These are phyloP conservation scores for Trissolcus japonicus DNA, from an alignment of 2,888 invertebrate species.

Conservation along the genomic window DNA sequence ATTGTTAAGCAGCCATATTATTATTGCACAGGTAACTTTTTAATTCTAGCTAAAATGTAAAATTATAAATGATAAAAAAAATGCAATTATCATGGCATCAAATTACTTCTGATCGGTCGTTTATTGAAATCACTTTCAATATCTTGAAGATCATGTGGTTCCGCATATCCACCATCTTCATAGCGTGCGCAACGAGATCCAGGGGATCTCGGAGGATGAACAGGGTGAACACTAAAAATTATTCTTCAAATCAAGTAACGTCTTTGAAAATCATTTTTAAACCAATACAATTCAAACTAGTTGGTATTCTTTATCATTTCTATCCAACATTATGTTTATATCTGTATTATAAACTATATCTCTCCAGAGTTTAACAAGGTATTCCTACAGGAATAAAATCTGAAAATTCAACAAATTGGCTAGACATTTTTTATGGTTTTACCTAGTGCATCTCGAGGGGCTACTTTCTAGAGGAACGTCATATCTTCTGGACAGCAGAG, in stretches of 20 bases:
- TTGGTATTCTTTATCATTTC: not conserved
- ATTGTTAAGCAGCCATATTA: not conserved
- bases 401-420: not conserved
- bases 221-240: constrained; percentile 43
- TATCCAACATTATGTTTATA: not conserved
- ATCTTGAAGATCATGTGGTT: constrained; percentile 82
- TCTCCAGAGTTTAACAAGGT: not conserved
- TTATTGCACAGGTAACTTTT: not conserved
- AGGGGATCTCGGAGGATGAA: constrained; percentile 78
- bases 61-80: not conserved
- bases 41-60: not conserved
- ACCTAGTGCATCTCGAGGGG: constrained; percentile 76
- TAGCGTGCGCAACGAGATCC: constrained; percentile 81
- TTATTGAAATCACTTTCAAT: constrained; percentile 84
- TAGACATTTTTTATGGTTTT: constrained; percentile 15
- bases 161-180: constrained; percentile 85
- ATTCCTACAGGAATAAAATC: not conserved
- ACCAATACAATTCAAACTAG: not conserved
- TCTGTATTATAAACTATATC: not conserved
- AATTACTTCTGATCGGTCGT: constrained; percentile 77
- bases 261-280: not conserved
- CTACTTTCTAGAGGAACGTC: constrained; percentile 79
- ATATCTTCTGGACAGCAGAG: constrained; percentile 86
- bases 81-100: constrained; percentile 67
- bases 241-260: not conserved